A percentile compares a stretch with the other conserved stretches of the same genome.
Evolutionary conservation across 2,797 vertebrate species (phyloP).

Genomic region (Orientallactaga sibirica): DNA sequence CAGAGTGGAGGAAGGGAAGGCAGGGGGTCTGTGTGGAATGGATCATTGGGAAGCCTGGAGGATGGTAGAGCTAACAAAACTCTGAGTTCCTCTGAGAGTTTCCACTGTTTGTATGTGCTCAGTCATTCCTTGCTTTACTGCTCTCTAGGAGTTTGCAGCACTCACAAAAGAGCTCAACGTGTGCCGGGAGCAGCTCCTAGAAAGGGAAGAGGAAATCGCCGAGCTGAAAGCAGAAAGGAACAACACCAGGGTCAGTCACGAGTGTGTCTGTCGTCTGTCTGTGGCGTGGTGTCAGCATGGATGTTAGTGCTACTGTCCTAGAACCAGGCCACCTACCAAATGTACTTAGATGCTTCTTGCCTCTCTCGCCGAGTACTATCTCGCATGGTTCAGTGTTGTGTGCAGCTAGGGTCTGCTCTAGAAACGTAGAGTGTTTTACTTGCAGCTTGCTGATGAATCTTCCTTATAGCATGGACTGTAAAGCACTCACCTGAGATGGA

Average conservation of each 20-base stretch:
- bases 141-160: constrained; percentile 95
- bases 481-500: neutral
- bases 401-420: neutral
- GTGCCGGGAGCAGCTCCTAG: constrained; percentile 96
- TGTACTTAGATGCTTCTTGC: neutral
- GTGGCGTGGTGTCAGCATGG: fast-evolving
- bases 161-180: constrained; percentile 98
- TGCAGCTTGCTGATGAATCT: fast-evolving
- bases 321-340: fast-evolving
- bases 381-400: too few relatives aligned
- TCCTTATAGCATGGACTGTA: fast-evolving
- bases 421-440: neutral
- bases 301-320: fast-evolving
- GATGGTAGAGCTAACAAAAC: neutral
- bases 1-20: neutral
- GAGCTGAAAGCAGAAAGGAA: constrained; percentile 98
- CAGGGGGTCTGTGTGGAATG: too few relatives aligned
- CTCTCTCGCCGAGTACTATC: neutral
- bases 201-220: constrained; percentile 97
- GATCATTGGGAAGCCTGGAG: neutral
- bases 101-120: neutral
- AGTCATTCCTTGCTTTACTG: neutral
- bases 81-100: neutral
- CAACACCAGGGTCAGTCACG: constrained; percentile 94
- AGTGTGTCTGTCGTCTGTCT: too few relatives aligned